A percentile compares a stretch with the other conserved stretches of the same genome.
phyloP scores from a whole-genome alignment of 2,113 vertebrate species.

The Cottus gobio region DNA sequence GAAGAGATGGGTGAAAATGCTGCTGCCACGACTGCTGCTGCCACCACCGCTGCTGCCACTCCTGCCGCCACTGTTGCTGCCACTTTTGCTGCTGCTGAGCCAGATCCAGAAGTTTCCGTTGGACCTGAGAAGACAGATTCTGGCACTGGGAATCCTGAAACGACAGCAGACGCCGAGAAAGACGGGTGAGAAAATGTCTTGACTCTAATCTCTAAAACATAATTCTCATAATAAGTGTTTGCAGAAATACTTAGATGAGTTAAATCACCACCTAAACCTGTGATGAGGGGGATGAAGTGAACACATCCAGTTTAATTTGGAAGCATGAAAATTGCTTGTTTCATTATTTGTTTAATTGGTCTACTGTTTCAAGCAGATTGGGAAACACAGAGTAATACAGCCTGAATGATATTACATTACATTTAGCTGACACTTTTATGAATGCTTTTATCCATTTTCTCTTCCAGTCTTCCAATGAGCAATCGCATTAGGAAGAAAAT shows the following conservation, averaged over 20 bases:
- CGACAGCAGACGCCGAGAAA: constrained; percentile 9
- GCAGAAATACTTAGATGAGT: neutral
- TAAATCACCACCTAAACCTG: neutral
- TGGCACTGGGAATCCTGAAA: neutral
- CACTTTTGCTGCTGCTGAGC: neutral
- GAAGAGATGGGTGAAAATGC: neutral
- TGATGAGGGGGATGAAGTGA: neutral
- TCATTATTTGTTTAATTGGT: neutral
- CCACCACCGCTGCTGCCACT: no score
- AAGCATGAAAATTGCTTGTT: no score
- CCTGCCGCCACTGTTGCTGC: neutral
- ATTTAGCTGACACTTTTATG: no score
- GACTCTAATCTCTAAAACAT: neutral
- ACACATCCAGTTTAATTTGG: neutral
- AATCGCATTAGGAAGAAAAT: constrained; percentile 79
- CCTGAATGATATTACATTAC: neutral
- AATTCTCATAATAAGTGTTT: no score
- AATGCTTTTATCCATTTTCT: no score
- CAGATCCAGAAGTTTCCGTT: constrained; percentile 14
- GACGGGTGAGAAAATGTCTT: constrained; percentile 31
- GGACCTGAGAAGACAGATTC: constrained; percentile 36
- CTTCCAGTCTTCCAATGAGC: constrained; percentile 73
- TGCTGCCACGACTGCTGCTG: neutral
- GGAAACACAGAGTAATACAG: neutral
- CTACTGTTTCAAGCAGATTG: neutral